These are phyloP conservation scores for Galaxea fascicularis DNA, from an alignment of 92 coral and sea anemone species.

Conservation along the genomic window DNA sequence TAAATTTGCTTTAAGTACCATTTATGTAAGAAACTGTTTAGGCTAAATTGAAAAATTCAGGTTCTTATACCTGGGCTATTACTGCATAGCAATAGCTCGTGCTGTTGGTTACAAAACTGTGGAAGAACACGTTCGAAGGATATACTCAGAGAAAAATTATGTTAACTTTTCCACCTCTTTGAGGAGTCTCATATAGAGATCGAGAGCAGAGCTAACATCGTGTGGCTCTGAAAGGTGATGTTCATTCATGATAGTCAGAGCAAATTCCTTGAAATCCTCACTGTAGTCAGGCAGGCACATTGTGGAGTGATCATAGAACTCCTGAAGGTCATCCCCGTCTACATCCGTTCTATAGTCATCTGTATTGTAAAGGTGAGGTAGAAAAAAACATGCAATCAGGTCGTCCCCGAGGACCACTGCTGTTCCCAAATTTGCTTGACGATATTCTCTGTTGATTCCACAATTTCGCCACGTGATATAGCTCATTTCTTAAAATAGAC, in stretches of 20 bases:
- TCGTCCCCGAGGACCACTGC: conserved; percentile 62
- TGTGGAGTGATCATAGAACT: conserved; percentile 32
- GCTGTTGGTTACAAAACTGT: too few species aligned
- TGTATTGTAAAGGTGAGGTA: conserved; percentile 57
- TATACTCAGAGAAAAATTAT: background rate
- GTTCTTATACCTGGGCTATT: too few species aligned
- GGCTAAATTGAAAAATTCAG: too few species aligned
- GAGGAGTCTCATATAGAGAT: background rate
- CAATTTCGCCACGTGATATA: conserved; percentile 40
- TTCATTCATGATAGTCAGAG: conserved; percentile 17
- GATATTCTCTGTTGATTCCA: conserved; percentile 64
- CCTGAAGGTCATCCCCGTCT: conserved; percentile 47
- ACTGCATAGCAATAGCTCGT: too few species aligned
- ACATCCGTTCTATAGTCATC: conserved; percentile 60
- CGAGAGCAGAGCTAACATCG: conserved; percentile 1
- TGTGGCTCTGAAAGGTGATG: background rate
- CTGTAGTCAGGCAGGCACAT: conserved; percentile 20
- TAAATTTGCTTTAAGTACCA: too few species aligned
- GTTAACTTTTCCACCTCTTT: conserved; percentile 19
- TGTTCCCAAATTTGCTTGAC: too few species aligned
- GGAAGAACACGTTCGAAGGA: too few species aligned
- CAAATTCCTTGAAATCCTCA: conserved; percentile 45
- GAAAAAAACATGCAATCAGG: conserved; percentile 69
- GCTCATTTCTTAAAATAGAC: conserved; percentile 56
- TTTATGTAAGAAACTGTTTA: too few species aligned